Conservation (phyloP, 2,888 invertebrate genomes). For the Salpingus planirostris region DNA sequence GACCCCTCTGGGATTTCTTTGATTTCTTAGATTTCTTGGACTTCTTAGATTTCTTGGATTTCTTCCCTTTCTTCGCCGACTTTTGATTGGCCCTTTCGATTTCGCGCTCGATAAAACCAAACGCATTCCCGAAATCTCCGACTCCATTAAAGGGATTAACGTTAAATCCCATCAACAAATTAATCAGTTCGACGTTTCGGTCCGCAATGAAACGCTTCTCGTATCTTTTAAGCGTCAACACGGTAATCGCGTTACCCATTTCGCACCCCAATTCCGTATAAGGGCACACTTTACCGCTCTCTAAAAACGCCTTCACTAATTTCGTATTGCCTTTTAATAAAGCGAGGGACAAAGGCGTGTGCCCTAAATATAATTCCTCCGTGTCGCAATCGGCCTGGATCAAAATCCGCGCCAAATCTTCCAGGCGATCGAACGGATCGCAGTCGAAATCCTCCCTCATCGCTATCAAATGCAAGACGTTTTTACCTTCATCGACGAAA, state of each 20-base stretch:
- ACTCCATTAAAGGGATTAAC: conserved; percentile 31
- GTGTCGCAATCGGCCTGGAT: conserved; percentile 18
- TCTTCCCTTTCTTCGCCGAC: conserved; percentile 7
- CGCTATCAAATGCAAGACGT: conserved; percentile 34
- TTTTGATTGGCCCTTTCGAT: conserved; percentile 3
- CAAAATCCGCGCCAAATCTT: conserved; percentile 21
- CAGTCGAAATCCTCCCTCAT: conserved; percentile 31
- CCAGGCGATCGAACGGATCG: conserved; percentile 22
- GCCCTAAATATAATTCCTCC: conserved; percentile 32
- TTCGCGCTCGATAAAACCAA: conserved; percentile 26
- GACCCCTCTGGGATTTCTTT: conserved; percentile 7
- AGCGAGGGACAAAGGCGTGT: conserved; percentile 34
- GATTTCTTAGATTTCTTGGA: conserved; percentile 8
- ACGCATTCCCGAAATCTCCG: conserved; percentile 25
- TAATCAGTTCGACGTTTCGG: conserved; percentile 22
- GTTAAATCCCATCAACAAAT: conserved; percentile 22
- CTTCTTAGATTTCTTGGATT: conserved; percentile 8
- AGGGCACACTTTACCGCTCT: conserved; percentile 25
- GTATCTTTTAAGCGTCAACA: conserved; percentile 31
- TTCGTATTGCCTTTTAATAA: conserved; percentile 31
- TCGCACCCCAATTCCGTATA: conserved; percentile 25
- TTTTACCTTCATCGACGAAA: conserved; percentile 35
- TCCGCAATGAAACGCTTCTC: conserved; percentile 20
- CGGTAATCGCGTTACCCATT: conserved; percentile 34
- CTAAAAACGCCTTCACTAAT: conserved; percentile 25